phyloP scores from a whole-genome alignment of 2,113 vertebrate species.

The Vombatus ursinus region DNA sequence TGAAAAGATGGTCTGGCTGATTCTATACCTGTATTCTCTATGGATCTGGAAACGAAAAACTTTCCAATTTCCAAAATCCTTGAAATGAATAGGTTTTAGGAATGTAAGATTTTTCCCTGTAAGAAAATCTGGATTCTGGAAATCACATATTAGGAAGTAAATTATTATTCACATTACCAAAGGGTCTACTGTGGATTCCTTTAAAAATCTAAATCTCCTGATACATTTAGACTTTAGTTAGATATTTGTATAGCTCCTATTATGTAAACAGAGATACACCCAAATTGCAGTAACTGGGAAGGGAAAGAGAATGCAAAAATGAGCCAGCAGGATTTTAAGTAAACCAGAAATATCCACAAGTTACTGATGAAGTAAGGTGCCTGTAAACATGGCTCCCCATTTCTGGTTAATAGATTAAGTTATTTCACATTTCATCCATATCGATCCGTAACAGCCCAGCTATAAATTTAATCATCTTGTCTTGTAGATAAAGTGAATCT shows the following conservation, averaged over 20 bases:
- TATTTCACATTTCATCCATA: constrained; percentile 56
- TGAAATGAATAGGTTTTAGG: not conserved
- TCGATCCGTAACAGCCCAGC: constrained; percentile 23
- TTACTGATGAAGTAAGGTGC: not conserved
- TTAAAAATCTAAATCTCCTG: not conserved
- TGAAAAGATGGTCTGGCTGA: not conserved
- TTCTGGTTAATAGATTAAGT: not conserved
- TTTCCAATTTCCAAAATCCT: not conserved
- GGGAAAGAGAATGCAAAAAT: not conserved
- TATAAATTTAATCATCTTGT: constrained; percentile 50
- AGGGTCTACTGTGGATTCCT: not conserved
- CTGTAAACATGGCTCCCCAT: not conserved
- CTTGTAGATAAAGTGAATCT: constrained; percentile 41
- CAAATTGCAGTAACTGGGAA: not conserved
- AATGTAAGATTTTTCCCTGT: not conserved
- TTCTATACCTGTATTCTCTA: not conserved
- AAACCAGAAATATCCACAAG: not conserved
- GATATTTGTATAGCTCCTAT: not conserved
- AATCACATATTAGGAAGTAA: not conserved
- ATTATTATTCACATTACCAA: not conserved
- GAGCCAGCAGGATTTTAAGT: not conserved
- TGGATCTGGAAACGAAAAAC: not conserved
- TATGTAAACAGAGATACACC: not conserved
- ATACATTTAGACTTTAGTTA: not conserved
- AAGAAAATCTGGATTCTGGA: not conserved